phyloP scores from a whole-genome alignment of 2,113 vertebrate species.

The Catharus bicknelli region DNA sequence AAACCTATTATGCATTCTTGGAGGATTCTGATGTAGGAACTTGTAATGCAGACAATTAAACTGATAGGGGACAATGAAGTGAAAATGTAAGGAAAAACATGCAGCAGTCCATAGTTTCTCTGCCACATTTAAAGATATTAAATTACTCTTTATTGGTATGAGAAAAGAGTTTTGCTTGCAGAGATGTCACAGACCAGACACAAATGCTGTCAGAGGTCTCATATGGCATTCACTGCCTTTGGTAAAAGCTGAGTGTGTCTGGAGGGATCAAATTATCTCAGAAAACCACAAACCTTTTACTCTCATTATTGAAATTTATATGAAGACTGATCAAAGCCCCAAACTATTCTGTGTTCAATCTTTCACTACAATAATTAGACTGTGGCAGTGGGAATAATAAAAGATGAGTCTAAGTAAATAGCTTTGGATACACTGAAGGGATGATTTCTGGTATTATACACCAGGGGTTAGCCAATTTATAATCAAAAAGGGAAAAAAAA shows the following conservation, averaged over 20 bases:
- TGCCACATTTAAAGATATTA: slow-evolving; percentile 18
- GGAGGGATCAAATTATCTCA: slow-evolving; percentile 61
- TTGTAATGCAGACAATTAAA: slow-evolving; percentile 8
- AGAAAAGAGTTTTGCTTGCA: slow-evolving; percentile 36
- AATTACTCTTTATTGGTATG: slow-evolving; percentile 28
- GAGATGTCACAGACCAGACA: background rate
- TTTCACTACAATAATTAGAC: slow-evolving; percentile 71
- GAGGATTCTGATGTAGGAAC: background rate
- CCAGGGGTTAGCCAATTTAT: slow-evolving; percentile 67
- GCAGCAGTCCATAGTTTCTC: background rate
- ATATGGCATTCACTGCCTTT: background rate
- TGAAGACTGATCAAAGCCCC: slow-evolving; percentile 67
- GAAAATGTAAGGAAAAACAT: background rate
- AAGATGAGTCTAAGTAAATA: slow-evolving; percentile 67
- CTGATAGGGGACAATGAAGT: background rate
- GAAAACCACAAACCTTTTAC: slow-evolving; percentile 34
- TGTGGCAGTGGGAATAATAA: slow-evolving; percentile 68
- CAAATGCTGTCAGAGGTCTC: slow-evolving; percentile 41
- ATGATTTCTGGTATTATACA: slow-evolving; percentile 66
- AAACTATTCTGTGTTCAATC: slow-evolving; percentile 61
- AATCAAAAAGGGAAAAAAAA: slow-evolving; percentile 66
- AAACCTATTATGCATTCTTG: background rate
- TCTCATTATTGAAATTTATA: slow-evolving; percentile 68
- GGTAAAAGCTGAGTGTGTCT: slow-evolving; percentile 22
- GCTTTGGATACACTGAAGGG: slow-evolving; percentile 57